phyloP scores from a whole-genome alignment of 30 jellyfish, hydroid and myxozoan genomes.

The Pelagia noctiluca region DNA sequence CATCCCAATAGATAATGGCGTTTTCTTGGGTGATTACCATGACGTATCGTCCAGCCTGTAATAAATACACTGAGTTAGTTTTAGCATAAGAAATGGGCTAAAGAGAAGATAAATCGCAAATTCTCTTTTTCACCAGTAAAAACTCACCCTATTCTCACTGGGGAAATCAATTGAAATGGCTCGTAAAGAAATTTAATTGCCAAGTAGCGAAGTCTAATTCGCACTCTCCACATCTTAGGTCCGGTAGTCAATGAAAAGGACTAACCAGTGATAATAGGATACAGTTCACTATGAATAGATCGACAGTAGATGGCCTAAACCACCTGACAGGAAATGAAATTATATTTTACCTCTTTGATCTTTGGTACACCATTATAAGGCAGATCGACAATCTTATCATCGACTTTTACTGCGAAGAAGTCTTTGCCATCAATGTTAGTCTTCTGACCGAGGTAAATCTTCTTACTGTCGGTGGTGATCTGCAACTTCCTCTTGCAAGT shows the following conservation, averaged over 20 bases:
- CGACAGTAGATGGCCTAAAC: too few species aligned
- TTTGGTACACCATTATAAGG: constrained; percentile 88
- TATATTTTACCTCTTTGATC: constrained; percentile 73
- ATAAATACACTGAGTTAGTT: background rate
- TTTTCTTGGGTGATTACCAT: constrained; percentile 89
- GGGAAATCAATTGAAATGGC: too few species aligned
- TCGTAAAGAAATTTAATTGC: too few species aligned
- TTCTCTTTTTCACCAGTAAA: too few species aligned
- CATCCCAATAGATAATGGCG: constrained; percentile 91
- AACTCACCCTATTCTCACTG: too few species aligned
- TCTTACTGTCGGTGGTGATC: constrained; percentile 62
- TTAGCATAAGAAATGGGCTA: background rate
- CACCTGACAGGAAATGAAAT: too few species aligned
- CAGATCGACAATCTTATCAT: constrained; percentile 69
- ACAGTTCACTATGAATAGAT: too few species aligned
- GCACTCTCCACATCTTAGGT: too few species aligned
- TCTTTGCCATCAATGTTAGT: constrained; percentile 28
- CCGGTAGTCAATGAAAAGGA: too few species aligned
- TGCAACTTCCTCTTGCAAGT: constrained; percentile 88
- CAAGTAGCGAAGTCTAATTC: too few species aligned
- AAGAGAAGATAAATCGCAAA: too few species aligned
- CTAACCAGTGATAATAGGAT: too few species aligned
- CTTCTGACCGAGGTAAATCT: constrained; percentile 86
- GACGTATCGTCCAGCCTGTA: constrained; percentile 95
- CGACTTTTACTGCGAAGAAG: constrained; percentile 71